These are phyloP conservation scores for Prunella fulvescens DNA, from an alignment of 2,113 vertebrate species.

Conservation along the genomic window DNA sequence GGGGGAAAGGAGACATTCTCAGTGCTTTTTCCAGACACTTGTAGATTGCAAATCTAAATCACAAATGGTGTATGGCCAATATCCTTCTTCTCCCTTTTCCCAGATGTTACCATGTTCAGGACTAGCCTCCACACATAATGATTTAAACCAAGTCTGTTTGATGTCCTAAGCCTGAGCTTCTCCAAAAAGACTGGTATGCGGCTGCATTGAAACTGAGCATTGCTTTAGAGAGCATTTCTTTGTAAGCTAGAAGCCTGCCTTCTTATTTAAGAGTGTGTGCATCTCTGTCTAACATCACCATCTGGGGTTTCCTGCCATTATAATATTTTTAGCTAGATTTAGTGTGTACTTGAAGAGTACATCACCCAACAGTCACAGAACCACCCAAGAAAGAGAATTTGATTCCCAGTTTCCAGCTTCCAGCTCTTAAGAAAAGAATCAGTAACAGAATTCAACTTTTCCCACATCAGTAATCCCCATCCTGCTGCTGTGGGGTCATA, in stretches of 20 bases:
- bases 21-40: not conserved
- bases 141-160: not conserved
- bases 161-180: not conserved
- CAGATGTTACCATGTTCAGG: not conserved
- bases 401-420: not conserved
- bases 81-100: not conserved
- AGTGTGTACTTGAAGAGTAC: not conserved
- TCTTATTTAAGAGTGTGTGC: not conserved
- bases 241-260: not conserved
- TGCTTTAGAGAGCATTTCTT: not conserved
- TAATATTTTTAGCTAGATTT: not conserved
- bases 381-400: not conserved
- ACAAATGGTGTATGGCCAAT: not conserved
- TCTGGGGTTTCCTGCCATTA: not conserved
- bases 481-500: not conserved
- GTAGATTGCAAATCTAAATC: not conserved
- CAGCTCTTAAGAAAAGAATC: not conserved
- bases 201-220: not conserved
- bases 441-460: not conserved
- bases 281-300: not conserved
- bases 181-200: not conserved
- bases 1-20: not conserved
- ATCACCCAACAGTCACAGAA: not conserved
- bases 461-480: not conserved
- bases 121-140: not conserved